These are phyloP conservation scores for Syritta pipiens DNA, from an alignment of 2,888 invertebrate genomes.

Conservation along the genomic window DNA sequence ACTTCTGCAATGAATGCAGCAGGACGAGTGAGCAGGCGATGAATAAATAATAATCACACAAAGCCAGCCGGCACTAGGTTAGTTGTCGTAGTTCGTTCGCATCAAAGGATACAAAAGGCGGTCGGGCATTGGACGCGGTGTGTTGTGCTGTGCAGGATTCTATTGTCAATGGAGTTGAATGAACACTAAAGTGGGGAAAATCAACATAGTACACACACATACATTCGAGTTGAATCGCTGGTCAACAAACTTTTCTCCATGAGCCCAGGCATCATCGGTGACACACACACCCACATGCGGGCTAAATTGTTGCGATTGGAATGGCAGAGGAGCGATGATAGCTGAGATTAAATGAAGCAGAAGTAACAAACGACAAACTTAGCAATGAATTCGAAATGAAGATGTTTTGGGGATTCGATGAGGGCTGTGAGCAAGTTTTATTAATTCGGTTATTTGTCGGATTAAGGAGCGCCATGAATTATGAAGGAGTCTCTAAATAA, in stretches of 20 bases:
- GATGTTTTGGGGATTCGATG: background rate
- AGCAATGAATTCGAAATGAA: background rate
- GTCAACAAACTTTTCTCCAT: slow-evolving; percentile 44
- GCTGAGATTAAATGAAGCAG: slow-evolving; percentile 5
- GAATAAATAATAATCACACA: slow-evolving; percentile 26
- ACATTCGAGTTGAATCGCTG: slow-evolving; percentile 15
- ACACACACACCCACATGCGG: no score
- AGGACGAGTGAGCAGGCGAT: background rate
- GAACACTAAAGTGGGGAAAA: slow-evolving; percentile 34
- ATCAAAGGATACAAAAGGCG: slow-evolving; percentile 11
- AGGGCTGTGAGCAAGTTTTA: background rate
- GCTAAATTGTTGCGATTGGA: no score
- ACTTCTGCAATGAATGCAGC: slow-evolving; percentile 11
- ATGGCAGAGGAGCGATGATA: slow-evolving; percentile 1
- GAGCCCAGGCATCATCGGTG: no score
- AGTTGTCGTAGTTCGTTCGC: slow-evolving; percentile 2
- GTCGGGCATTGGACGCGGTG: background rate
- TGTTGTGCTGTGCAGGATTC: background rate
- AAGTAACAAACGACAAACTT: slow-evolving; percentile 4
- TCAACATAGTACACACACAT: background rate
- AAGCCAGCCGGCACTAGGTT: background rate
- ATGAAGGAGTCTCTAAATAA: no score
- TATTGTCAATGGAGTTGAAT: slow-evolving; percentile 38
- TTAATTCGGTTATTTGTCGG: background rate
- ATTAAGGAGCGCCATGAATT: no score